Conservation (phyloP, 2,888 invertebrate genomes). For the Tryphoninae sp. region DNA sequence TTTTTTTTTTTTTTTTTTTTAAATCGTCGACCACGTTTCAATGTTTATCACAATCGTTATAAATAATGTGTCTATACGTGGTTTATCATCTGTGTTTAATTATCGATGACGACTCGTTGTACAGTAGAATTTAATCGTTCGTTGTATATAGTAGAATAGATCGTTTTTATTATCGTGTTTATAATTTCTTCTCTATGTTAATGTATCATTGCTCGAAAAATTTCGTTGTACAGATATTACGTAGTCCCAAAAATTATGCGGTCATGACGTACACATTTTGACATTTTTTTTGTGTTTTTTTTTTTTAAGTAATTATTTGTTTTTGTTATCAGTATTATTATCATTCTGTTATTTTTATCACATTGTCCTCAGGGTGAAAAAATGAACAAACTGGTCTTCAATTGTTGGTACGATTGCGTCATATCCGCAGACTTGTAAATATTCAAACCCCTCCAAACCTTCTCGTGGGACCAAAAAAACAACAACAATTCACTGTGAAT, state of each 20-base stretch:
- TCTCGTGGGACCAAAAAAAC: conserved; percentile 11
- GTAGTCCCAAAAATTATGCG: conserved; percentile 25
- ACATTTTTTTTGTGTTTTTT: conserved; percentile 6
- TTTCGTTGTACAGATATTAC: conserved; percentile 43
- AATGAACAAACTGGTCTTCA: not conserved
- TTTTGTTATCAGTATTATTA: not conserved
- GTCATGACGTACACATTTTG: conserved; percentile 38
- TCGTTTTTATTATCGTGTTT: conserved; percentile 50
- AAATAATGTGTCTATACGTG: conserved; percentile 47
- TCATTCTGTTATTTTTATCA: not conserved
- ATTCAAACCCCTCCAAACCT: conserved; percentile 2
- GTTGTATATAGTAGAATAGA: conserved; percentile 51
- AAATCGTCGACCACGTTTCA: not conserved
- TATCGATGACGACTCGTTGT: conserved; percentile 50
- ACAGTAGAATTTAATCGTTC: conserved; percentile 53
- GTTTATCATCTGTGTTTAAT: conserved; percentile 54
- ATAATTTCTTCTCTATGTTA: conserved; percentile 31
- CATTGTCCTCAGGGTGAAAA: not conserved
- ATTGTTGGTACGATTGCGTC: conserved; percentile 19
- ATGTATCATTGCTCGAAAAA: conserved; percentile 26
- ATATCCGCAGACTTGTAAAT: conserved; percentile 58
- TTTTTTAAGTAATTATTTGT: not conserved
- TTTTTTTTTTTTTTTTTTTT: conserved; percentile 47
- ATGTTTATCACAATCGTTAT: conserved; percentile 32
- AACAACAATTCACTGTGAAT: conserved; percentile 42